Evolutionary conservation across 2,888 invertebrate species (phyloP).

Genomic region (Cyclophora albipunctata): DNA sequence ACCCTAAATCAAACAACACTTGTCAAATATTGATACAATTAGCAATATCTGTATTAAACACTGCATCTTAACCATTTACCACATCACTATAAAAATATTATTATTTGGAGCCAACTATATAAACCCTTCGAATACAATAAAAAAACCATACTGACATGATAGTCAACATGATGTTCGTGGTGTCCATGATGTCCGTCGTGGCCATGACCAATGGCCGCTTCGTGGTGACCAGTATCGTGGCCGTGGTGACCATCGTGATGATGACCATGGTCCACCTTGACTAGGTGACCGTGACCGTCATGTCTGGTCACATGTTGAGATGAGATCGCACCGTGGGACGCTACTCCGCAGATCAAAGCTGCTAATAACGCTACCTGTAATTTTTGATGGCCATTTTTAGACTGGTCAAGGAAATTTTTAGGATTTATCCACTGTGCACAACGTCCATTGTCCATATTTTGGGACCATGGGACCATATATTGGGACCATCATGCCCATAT

Average conservation of each 20-base stretch:
- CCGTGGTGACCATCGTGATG: background rate
- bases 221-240: background rate
- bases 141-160: background rate
- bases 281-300: constrained; percentile 19
- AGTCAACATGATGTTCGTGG: background rate
- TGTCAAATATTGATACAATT: too few species aligned
- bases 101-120: too few species aligned
- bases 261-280: constrained; percentile 2
- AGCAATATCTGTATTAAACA: too few species aligned
- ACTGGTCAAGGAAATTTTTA: background rate
- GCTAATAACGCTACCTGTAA: constrained; percentile 4
- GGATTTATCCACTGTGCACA: too few species aligned
- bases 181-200: background rate
- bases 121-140: too few species aligned
- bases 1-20: too few species aligned
- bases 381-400: background rate
- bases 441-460: too few species aligned
- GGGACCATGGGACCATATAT: too few species aligned
- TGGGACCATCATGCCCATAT: too few species aligned
- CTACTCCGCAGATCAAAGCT: background rate
- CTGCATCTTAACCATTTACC: too few species aligned
- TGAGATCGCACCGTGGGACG: constrained; percentile 30
- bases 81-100: too few species aligned
- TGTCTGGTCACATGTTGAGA: constrained; percentile 25
- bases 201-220: background rate